Evolutionary conservation across 2,113 vertebrate genomes (phyloP), one percentile per base, ranked within the genome.

Genomic region (Zosterops pallidus): DNA sequence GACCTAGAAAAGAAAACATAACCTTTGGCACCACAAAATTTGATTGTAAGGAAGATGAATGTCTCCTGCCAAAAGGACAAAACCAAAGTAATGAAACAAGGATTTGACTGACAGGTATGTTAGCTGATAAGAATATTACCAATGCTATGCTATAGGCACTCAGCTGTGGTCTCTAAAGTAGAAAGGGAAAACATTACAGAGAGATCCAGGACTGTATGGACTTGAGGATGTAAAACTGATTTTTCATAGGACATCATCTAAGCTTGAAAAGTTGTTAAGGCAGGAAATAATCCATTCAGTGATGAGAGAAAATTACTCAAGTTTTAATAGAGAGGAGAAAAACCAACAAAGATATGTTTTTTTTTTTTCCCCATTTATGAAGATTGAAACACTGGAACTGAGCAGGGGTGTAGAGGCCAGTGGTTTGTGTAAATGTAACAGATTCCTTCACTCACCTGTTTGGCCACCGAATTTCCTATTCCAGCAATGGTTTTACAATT

Each of bases 91-190:
- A 96, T 96, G 77, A 94, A 94, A 91, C 35, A 64, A 63, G 59
- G 82, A 75, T 89, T 78, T 96, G 94, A 97, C 29, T 96, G 95
- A 81, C 95, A 95, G 86, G 81, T 35, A 26, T 46, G n/a, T 56
- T 94, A 67, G 62, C 44, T 92, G 90, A 71, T 67, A 80, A 79
- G 78, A 70, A 63, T 85, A 96, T 97, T 93, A 63, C 31, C 70
- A 11, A 5, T 76, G 53, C 49, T 47, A 12, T 65, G 44, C 37
- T 35, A 64, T 31, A 81, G 29, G 49, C 33, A 22, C 41, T 84
- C 52, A 59, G 29, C 14, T 60, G 14, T 74, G 63, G 15, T 88
- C 35, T 78, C 46, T 67, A 44, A 59, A 90, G 31, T 59, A 15
- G 22, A 60, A 89, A 95, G 33, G 28, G 72, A 89, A 91, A 62